phyloP scores from a whole-genome alignment of 2,113 vertebrate species.

The Chinchilla lanigera region DNA sequence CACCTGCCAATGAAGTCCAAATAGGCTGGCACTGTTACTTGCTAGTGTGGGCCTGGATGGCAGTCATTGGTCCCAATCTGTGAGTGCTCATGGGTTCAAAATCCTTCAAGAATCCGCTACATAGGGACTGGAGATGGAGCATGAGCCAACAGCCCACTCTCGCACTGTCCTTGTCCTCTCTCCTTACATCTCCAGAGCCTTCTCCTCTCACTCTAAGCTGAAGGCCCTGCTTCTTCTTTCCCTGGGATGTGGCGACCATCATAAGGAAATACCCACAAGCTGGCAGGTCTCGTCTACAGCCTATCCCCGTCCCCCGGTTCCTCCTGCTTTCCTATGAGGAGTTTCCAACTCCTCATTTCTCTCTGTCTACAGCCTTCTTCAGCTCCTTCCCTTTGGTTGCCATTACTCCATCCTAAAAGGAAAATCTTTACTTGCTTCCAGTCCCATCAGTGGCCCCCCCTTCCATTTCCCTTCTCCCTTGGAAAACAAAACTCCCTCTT shows the following conservation, averaged over 20 bases:
- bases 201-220: neutral
- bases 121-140: neutral
- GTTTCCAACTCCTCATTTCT: neutral
- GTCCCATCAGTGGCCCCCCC: neutral
- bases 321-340: too few relatives aligned
- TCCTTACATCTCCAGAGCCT: neutral
- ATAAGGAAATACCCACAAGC: rapidly evolving
- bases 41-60: neutral
- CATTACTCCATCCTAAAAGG: neutral
- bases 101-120: neutral
- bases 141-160: too few relatives aligned
- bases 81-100: neutral
- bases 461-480: neutral
- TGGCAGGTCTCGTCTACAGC: neutral
- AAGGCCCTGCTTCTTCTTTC: neutral
- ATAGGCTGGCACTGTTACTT: neutral
- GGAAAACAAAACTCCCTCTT: neutral
- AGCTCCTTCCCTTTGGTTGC: neutral
- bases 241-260: neutral
- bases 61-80: neutral
- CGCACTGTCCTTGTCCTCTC: neutral
- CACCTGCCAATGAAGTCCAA: rapidly evolving
- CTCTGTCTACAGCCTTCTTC: neutral
- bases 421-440: neutral
- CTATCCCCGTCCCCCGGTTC: neutral